These are phyloP conservation scores for Solen grandis DNA, from an alignment of 1,140 invertebrate species.

Conservation along the genomic window DNA sequence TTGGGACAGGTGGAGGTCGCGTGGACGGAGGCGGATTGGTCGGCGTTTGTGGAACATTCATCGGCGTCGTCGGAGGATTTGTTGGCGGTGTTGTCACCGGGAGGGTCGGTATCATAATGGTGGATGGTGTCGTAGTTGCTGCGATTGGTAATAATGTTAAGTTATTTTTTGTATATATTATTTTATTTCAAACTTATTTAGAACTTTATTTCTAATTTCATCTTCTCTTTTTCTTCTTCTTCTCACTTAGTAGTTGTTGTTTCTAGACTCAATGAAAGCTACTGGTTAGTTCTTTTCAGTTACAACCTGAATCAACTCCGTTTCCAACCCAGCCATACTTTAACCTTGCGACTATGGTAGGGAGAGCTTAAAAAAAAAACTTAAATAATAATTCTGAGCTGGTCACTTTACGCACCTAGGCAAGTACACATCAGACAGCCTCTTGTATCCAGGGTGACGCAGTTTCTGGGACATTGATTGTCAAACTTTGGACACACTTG, in stretches of 20 bases:
- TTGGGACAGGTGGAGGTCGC: not conserved
- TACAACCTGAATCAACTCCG: not conserved
- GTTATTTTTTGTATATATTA: not conserved
- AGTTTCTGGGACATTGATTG: conserved; percentile 1
- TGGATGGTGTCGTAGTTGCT: not conserved
- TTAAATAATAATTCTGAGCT: not conserved
- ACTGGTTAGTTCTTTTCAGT: not conserved
- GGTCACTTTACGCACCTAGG: not conserved
- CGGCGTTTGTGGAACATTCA: not conserved
- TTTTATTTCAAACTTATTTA: not conserved
- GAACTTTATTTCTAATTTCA: not conserved
- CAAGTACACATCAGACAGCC: conserved; percentile 27
- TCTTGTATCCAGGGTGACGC: not conserved
- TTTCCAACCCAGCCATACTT: not conserved
- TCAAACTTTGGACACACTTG: conserved; percentile 25
- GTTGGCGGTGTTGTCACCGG: not conserved
- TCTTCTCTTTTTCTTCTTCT: not conserved
- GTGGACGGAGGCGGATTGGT: not conserved
- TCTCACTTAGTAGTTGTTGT: not conserved
- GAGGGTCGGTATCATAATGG: too few relatives aligned
- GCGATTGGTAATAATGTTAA: not conserved
- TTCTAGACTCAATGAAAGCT: not conserved
- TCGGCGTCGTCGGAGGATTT: not conserved
- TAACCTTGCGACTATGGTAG: not conserved
- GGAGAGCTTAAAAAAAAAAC: not conserved